Evolutionary conservation across 2,113 vertebrate genomes (phyloP), one percentile per base, ranked within the genome.

Genomic region (Nothoprocta pentlandii): DNA sequence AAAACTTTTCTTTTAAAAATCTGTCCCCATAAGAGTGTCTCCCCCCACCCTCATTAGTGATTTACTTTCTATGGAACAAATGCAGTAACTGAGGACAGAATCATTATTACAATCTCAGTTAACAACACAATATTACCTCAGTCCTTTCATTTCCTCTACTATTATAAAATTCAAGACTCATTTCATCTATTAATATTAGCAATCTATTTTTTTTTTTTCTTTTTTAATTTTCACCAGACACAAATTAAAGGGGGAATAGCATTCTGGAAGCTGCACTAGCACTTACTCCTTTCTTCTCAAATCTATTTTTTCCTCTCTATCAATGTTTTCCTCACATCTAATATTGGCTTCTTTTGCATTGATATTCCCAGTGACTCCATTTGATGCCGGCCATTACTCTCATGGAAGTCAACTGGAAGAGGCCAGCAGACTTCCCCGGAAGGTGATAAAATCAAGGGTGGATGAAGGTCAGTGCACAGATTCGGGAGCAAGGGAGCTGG

Each of bases 71-170:
- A 53, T 81, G 73, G 84, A 90, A 91, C 41, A 97, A 95, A 95
- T 80, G 86, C 94, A 95, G 85, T 80, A 93, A 88, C 73, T 87
- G 92, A 96, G 92, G 85, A 94, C 86, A 96, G 96, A 93, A 96
- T 96, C 96, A 94, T 97, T 97, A 96, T 96, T 96, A 93, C 96
- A 95, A 96, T 96, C 95, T 97, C 94, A 85, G 93, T 95, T 96
- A 96, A 95, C 93, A 95, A 95, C 92, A 96, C 93, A 92, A 87
- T 95, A 94, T 95, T 96, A 96, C 93, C 95, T 94, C 80, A 77
- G 63, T 76, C 80, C 82, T 95, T 95, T 95, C 59, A 92, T 95
- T 96, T 94, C 92, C 92, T 95, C 89, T 67, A 76, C 92, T 96
- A 59, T 95, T 97, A 97, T 96, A 97, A 95, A 95, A 94, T 97